These are phyloP conservation scores for Drosophila percnosoma DNA, from an alignment of 2,888 invertebrate species.

Conservation along the genomic window DNA sequence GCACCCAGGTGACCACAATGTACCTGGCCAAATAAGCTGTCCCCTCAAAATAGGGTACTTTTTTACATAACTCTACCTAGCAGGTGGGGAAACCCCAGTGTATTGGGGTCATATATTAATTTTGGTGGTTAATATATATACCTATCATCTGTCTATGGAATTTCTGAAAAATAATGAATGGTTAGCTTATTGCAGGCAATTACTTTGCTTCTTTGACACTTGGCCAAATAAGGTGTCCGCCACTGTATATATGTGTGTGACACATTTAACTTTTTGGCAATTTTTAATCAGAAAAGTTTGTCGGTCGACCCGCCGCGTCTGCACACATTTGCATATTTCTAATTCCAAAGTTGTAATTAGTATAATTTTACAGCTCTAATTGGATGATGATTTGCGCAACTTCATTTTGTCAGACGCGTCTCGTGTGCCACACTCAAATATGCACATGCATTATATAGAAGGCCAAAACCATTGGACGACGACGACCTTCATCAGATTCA, in stretches of 20 bases:
- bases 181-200: too few species aligned
- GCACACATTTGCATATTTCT: constrained; percentile 75
- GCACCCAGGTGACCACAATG: too few species aligned
- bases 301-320: constrained; percentile 1
- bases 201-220: too few species aligned
- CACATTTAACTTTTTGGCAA: constrained; percentile 62
- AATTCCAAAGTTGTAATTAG: constrained; percentile 80
- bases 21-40: too few species aligned
- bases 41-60: too few species aligned
- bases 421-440: constrained; percentile 38
- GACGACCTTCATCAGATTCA: constrained; percentile 64
- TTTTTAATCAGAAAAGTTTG: constrained; percentile 77
- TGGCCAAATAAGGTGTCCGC: too few species aligned
- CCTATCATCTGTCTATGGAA: too few species aligned
- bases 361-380: constrained; percentile 79
- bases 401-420: constrained; percentile 59
- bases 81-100: too few species aligned
- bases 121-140: too few species aligned
- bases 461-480: constrained; percentile 38
- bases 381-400: constrained; percentile 78
- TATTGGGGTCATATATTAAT: too few species aligned
- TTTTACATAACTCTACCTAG: too few species aligned
- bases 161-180: too few species aligned
- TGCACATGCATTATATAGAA: constrained; percentile 39
- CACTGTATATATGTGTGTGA: constrained; percentile 21